A percentile compares a stretch with the other conserved stretches of the same genome.
Evolutionary conservation across 2,888 invertebrate species (phyloP).

Genomic region (Aphidius colemani): DNA sequence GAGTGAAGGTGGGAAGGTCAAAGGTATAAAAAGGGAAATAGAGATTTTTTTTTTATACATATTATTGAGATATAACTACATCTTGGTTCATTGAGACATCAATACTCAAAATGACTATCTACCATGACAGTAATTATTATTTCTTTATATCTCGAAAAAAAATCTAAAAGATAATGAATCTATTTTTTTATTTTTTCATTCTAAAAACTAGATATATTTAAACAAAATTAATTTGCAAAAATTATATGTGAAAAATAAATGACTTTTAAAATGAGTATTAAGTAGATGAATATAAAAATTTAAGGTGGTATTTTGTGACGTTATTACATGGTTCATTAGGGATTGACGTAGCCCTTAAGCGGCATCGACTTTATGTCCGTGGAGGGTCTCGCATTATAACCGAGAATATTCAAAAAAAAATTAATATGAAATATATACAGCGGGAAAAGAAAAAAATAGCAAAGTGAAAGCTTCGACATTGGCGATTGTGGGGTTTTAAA

Average conservation of each 20-base stretch:
- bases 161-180: no score
- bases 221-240: background rate
- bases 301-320: conserved; percentile 44
- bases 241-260: no score
- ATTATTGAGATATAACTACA: no score
- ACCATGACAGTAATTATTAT: no score
- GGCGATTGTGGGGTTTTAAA: background rate
- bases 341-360: conserved; percentile 38
- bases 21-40: conserved; percentile 27
- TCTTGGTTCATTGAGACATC: conserved; percentile 13
- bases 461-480: conserved; percentile 14
- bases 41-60: background rate
- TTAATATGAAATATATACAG: conserved; percentile 32
- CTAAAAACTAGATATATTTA: background rate
- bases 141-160: no score
- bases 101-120: background rate
- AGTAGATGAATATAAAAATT: background rate
- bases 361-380: conserved; percentile 27
- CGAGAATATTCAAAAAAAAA: conserved; percentile 14
- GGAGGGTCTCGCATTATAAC: conserved; percentile 22
- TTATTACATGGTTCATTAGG: conserved; percentile 57
- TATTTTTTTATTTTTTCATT: background rate
- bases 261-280: no score
- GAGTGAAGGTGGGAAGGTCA: conserved; percentile 17
- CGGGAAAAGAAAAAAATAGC: conserved; percentile 19